Evolutionary conservation across 2,797 vertebrate genomes (phyloP), one percentile per base, ranked within the genome.

Genomic region (Todus mexicanus): DNA sequence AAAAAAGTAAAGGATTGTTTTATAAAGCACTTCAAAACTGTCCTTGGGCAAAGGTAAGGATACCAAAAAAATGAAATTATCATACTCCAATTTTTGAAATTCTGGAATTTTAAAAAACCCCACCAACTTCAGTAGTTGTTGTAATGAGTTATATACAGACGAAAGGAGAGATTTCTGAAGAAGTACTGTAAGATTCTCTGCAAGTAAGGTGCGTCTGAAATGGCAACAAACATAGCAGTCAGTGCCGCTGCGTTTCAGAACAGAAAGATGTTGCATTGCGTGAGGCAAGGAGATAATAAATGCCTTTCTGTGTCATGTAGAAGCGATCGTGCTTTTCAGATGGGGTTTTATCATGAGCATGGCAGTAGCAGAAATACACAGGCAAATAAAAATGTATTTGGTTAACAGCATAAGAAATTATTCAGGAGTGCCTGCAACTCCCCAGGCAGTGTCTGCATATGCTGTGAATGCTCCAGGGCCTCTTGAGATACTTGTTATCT

Each of bases 31-130:
- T 99, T 87, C 99, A 99, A 95, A 98, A 98, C 47, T 98, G 99
- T n/a, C 99, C 99, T 29, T 99, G 99, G 99, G 98, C 96, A 63
- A 99, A 99, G 98, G 99, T 99, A 96, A 98, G 98, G 72, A 69
- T 22, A 47, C 26, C 40, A 74, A 60, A 64, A 27, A 60, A 20
- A 35, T 3, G 69, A 75, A 69, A 33, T 76, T 27, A 23, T 61
- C 18, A 16, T 33, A 42, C 45, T 78, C 25, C 22, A 40, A 29
- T 59, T 65, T 71, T 59, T 77, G 4, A 70, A 74, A n/a, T 54
- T 84, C 53, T 64, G 4, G 70, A 40, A 79, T 81, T n/a, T 5
- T 12, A 57, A 31, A 64, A 79, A 75, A 51, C 51, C 15, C 9
- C 26, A n/a, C 17, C 51, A 13, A n/a, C 11, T 64, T 23, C 11